A percentile compares a stretch with the other conserved stretches of the same genome.
Conservation (phyloP, 2,113 vertebrate species). For the Tringa solitaria region DNA sequence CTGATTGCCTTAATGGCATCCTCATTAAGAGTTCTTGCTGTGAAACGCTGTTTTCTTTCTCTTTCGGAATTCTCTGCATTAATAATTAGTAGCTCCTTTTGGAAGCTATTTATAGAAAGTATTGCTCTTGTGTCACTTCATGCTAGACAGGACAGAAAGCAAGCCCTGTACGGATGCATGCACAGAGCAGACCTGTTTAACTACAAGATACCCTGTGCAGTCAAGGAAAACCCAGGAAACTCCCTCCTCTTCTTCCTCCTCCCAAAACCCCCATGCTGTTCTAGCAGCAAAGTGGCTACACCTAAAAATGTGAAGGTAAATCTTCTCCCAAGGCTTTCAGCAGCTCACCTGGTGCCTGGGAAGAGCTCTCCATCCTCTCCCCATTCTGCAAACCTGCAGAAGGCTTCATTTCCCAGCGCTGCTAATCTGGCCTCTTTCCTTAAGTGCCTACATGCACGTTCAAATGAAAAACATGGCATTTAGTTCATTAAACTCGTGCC, state of each 20-base stretch:
- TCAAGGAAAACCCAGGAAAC: not conserved
- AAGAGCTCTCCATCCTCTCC: not conserved
- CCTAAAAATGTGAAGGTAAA: accelerated
- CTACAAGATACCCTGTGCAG: not conserved
- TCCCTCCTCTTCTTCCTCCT: not conserved
- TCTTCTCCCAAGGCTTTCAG: not conserved
- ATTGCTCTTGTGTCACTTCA: not conserved
- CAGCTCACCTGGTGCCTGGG: accelerated
- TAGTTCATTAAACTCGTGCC: not conserved
- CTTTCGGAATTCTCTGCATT: not conserved
- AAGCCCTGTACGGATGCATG: not conserved
- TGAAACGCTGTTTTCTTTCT: not conserved
- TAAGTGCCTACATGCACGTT: not conserved
- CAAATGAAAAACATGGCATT: not conserved
- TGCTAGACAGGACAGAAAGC: not conserved
- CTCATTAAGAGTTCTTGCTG: not conserved
- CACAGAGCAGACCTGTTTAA: not conserved
- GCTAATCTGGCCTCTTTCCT: not conserved
- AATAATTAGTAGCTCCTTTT: not conserved
- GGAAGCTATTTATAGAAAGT: not conserved
- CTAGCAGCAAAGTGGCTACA: not conserved
- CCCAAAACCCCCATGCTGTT: not conserved
- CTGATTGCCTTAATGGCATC: not conserved
- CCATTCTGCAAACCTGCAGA: not conserved
- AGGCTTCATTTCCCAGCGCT: not conserved